Evolutionary conservation across 2,888 invertebrate species (phyloP).

Genomic region (Tenthredo distinguenda): DNA sequence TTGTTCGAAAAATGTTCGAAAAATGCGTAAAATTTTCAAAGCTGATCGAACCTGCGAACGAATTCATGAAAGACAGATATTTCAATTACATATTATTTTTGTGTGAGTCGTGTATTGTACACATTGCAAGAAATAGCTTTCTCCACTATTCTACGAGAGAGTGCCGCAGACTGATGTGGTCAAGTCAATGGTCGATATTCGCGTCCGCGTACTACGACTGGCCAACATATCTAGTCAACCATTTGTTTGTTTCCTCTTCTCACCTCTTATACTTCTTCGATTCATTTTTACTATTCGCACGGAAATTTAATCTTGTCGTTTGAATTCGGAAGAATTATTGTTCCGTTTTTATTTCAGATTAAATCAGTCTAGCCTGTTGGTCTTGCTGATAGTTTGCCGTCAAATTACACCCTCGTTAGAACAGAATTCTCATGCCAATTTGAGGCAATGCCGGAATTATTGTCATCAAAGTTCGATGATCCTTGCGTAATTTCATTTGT

Average conservation of each 20-base stretch:
- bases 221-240: conserved; percentile 28
- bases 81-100: background rate
- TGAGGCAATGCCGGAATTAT: background rate
- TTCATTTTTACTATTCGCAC: background rate
- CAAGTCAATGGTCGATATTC: conserved; percentile 11
- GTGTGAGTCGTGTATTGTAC: background rate
- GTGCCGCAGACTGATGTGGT: background rate
- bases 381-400: too few species aligned
- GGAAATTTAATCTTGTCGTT: background rate
- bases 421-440: background rate
- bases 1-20: too few species aligned
- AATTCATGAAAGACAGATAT: background rate
- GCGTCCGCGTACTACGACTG: conserved; percentile 9
- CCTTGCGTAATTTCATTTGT: background rate
- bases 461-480: background rate
- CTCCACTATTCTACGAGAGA: background rate
- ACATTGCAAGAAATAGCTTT: conserved; percentile 12
- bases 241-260: background rate
- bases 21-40: background rate
- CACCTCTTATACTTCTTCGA: background rate
- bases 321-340: background rate
- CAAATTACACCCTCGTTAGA: background rate
- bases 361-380: too few species aligned
- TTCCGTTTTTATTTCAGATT: background rate
- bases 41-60: background rate